phyloP scores from a whole-genome alignment of 2,888 invertebrate genomes.

The Drosophila kambysellisi region DNA sequence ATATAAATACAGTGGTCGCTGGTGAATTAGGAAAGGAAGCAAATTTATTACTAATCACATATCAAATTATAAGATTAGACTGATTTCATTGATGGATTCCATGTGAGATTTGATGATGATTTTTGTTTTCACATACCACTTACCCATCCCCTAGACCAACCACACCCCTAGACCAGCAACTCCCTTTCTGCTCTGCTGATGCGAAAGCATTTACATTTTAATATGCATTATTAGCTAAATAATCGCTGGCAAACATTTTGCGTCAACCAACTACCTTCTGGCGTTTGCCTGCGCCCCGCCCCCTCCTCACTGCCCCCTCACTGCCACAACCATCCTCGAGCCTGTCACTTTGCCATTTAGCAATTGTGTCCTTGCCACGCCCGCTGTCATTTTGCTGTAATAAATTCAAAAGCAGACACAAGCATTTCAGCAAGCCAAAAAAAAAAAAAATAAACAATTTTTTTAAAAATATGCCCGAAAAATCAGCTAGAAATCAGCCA shows the following conservation, averaged over 20 bases:
- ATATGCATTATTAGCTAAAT: conserved; percentile 72
- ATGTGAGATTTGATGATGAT: background rate
- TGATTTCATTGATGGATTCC: background rate
- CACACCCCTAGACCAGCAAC: background rate
- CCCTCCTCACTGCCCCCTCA: background rate
- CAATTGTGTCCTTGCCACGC: conserved; percentile 59
- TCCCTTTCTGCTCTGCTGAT: background rate
- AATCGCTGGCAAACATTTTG: conserved; percentile 64
- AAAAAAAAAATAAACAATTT: background rate
- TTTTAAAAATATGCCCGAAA: background rate
- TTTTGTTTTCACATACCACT: background rate
- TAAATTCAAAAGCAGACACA: conserved; percentile 66
- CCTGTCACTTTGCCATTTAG: conserved; percentile 63
- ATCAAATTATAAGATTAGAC: background rate
- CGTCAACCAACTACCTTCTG: conserved; percentile 31
- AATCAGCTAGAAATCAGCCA: conserved; percentile 1
- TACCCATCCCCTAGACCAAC: background rate
- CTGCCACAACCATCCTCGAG: conserved; percentile 1
- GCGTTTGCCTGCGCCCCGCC: conserved; percentile 24
- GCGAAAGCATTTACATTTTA: conserved; percentile 61
- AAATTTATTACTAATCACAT: background rate
- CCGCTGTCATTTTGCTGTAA: conserved; percentile 57
- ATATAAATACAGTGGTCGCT: background rate
- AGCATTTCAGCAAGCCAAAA: conserved; percentile 29
- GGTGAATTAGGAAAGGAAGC: background rate